phyloP scores from a whole-genome alignment of 2,888 invertebrate genomes.

The Drosophila prolongata region DNA sequence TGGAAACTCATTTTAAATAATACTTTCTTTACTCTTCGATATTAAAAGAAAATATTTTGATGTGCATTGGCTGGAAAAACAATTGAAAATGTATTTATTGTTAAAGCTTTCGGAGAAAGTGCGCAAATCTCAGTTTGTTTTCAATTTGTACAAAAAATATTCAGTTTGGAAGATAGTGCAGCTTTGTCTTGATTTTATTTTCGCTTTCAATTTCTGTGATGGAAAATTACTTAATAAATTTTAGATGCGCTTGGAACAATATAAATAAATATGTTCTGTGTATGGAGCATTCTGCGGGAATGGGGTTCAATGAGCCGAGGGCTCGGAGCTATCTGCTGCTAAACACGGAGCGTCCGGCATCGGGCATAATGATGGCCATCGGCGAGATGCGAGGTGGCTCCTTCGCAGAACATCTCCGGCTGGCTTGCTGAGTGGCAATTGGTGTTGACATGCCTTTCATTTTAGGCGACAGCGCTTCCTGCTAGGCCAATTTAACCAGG shows the following conservation, averaged over 20 bases:
- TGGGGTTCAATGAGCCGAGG: constrained; percentile 84
- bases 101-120: not conserved
- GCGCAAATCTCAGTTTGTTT: no score
- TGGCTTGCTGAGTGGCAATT: constrained; percentile 31
- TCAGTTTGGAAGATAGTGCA: no score
- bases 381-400: constrained; percentile 85
- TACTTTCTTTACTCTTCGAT: not conserved
- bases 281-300: not conserved
- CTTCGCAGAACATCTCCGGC: not conserved
- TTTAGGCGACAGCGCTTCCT: constrained; percentile 81
- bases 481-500: constrained; percentile 88
- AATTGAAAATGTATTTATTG: no score
- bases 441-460: constrained; percentile 42
- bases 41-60: not conserved
- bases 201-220: no score
- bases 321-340: constrained; percentile 87
- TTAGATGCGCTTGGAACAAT: no score
- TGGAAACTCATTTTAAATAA: not conserved
- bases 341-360: constrained; percentile 89
- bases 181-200: no score
- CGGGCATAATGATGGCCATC: constrained; percentile 88
- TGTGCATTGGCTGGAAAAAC: not conserved
- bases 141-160: no score
- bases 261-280: not conserved
- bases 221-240: no score